These are phyloP conservation scores for Hippopotamyrus pictus DNA, from an alignment of 2,797 vertebrate species.

Conservation along the genomic window DNA sequence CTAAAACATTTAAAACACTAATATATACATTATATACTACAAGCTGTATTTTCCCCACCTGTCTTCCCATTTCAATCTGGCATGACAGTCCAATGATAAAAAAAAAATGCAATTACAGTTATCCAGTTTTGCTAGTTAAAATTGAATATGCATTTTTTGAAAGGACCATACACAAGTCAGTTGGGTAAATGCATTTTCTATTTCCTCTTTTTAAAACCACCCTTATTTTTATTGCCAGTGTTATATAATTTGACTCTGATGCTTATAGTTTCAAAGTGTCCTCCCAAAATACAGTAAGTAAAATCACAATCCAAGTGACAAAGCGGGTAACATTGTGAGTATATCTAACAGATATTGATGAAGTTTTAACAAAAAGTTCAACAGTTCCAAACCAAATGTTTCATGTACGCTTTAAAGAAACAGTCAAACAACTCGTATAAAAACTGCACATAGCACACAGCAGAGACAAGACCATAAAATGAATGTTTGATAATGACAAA, in stretches of 20 bases:
- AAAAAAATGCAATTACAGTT: slow-evolving; percentile 23
- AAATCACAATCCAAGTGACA: slow-evolving; percentile 30
- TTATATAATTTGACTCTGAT: neutral
- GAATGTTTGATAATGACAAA: slow-evolving; percentile 51
- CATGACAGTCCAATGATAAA: slow-evolving; percentile 40
- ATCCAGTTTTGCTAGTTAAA: neutral
- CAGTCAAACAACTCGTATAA: slow-evolving; percentile 41
- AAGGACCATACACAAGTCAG: neutral
- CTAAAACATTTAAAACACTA: slow-evolving; percentile 61
- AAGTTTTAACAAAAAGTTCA: slow-evolving; percentile 17
- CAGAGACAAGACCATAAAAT: slow-evolving; percentile 54
- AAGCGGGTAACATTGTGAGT: slow-evolving; percentile 34
- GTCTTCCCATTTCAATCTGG: slow-evolving; percentile 42
- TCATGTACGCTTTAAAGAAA: slow-evolving; percentile 40
- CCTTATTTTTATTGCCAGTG: neutral
- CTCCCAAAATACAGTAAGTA: neutral
- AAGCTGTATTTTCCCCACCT: slow-evolving; percentile 51
- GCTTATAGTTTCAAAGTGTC: neutral
- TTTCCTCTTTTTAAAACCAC: slow-evolving; percentile 1
- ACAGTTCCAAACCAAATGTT: slow-evolving; percentile 35
- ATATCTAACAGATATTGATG: slow-evolving; percentile 27
- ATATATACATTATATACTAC: slow-evolving; percentile 73
- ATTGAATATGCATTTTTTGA: neutral
- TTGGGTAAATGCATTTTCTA: neutral
- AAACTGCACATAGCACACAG: slow-evolving; percentile 49